These are phyloP conservation scores for Oscarella lobularis DNA, from an alignment of 37 sponge, comb jelly and placozoan species.

Conservation along the genomic window DNA sequence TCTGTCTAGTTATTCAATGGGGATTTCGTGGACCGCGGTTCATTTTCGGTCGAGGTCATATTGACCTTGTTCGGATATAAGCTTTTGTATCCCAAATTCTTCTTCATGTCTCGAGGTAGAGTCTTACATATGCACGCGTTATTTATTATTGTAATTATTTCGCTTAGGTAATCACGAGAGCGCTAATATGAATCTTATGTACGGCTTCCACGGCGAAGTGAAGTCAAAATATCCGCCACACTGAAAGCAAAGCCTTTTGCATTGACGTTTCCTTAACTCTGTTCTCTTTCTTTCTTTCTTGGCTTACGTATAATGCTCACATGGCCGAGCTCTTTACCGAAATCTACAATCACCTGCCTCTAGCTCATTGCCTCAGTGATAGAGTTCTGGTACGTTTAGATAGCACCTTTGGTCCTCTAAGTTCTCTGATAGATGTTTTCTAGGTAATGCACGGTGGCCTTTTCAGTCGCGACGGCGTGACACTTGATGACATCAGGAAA, in stretches of 20 bases:
- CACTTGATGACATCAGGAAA: slow-evolving; percentile 66
- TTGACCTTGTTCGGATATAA: slow-evolving; percentile 88
- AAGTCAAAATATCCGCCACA: slow-evolving; percentile 52
- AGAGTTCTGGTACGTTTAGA: slow-evolving; percentile 59
- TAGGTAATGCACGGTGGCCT: slow-evolving; percentile 94
- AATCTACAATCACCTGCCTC: slow-evolving; percentile 88
- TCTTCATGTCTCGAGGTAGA: slow-evolving; percentile 82
- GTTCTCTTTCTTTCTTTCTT: background rate
- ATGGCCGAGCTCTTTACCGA: slow-evolving; percentile 93
- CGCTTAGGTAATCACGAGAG: slow-evolving; percentile 90
- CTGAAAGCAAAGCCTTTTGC: background rate
- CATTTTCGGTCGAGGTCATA: slow-evolving; percentile 90
- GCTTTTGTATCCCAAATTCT: slow-evolving; percentile 74
- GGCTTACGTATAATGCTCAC: slow-evolving; percentile 33
- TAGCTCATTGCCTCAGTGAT: slow-evolving; percentile 67
- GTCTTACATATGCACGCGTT: background rate
- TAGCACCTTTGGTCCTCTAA: background rate
- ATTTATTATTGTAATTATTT: background rate
- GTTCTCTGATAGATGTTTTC: slow-evolving; percentile 5
- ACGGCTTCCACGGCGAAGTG: slow-evolving; percentile 97
- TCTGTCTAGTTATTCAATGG: slow-evolving; percentile 85
- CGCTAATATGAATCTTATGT: slow-evolving; percentile 88
- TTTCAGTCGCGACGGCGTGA: slow-evolving; percentile 71
- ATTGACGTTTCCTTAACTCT: background rate
- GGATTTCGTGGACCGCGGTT: slow-evolving; percentile 97